Base-by-base conservation (phyloP, 1,140 invertebrate species). In the Tetraneura akinire region DNA sequence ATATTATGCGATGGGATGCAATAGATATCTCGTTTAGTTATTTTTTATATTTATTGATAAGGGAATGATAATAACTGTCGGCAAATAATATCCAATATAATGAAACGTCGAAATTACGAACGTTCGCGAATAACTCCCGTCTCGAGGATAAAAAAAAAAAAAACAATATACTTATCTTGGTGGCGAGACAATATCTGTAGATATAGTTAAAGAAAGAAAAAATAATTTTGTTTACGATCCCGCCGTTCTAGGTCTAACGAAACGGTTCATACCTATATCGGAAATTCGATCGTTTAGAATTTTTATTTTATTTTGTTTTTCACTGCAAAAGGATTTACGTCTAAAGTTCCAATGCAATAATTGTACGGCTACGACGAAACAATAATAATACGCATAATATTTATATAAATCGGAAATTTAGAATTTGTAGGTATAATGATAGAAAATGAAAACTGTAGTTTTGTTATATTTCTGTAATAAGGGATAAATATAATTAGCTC, bases 101-200 rank as follows among this genome's bases (percentile, higher is more conserved):
- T 60, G 57, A 60, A 26, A 29, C 26, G 55, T n/a, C 26, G 16
- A 60, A 60, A 60, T 60, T 60, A 23, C 23, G 57, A 26, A 60
- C 57, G 57, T 60, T 60, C 13, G 57, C 57, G 26, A 60, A 60
- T 29, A 60, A 60, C 57, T 11, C 26, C 26, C 5, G 57, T 29
- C 23, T 60, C 23, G n/a, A 6, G 11, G 55, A 57, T 26, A 26
- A 3, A 4, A 16, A 26, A 14, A 26, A 26, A 29, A 60, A 5
- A 26, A 9, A 0, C 11, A 14, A 60, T 9, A 26, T 29, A 60
- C 26, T 60, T 60, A 26, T 60, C 14, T 37, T 23, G 57, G 57
- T 0, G 53, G 53, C 11, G 13, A 1, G 23, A 60, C 11, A 14
- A 1, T 13, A 60, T 1, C 23, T 18, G 21, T 21, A 23, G 53